phyloP scores from a whole-genome alignment of 1,140 invertebrate species.

The Drosophila sechellia region DNA sequence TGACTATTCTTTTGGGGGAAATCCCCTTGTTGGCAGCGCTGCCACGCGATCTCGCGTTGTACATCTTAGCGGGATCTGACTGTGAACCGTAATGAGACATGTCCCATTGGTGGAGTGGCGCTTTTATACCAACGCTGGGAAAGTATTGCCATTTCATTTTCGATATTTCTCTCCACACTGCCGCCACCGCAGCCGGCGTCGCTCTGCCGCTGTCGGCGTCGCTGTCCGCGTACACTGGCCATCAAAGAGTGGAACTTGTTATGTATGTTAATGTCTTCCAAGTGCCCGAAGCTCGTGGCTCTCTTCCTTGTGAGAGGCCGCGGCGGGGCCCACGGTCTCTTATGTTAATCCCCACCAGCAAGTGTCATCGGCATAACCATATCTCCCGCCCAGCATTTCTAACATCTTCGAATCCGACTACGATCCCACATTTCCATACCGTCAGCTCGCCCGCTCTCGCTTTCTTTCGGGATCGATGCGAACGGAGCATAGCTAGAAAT shows the following conservation, averaged over 20 bases:
- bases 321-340: slow-evolving; percentile 3
- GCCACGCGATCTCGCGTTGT: slow-evolving; percentile 74
- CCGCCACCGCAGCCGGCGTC: slow-evolving; percentile 11
- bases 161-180: slow-evolving; percentile 67
- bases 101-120: slow-evolving; percentile 78
- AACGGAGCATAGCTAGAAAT: slow-evolving; percentile 18
- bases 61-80: slow-evolving; percentile 84
- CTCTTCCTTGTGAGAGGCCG: slow-evolving; percentile 53
- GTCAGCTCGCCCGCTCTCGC: slow-evolving; percentile 60
- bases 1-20: slow-evolving; percentile 4
- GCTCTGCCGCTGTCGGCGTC: not conserved
- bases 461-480: slow-evolving; percentile 58
- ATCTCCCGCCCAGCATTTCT: slow-evolving; percentile 18
- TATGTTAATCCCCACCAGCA: slow-evolving; percentile 50
- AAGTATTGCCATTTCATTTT: slow-evolving; percentile 84
- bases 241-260: slow-evolving; percentile 51
- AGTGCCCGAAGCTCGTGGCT: not conserved
- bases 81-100: slow-evolving; percentile 84
- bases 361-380: slow-evolving; percentile 30
- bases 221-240: slow-evolving; percentile 41
- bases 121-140: slow-evolving; percentile 83
- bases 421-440: slow-evolving; percentile 27
- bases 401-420: slow-evolving; percentile 25
- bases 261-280: slow-evolving; percentile 53
- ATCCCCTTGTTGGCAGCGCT: slow-evolving; percentile 16